Conservation (phyloP, 2,113 vertebrate genomes). For the Trichomycterus rosablanca region DNA sequence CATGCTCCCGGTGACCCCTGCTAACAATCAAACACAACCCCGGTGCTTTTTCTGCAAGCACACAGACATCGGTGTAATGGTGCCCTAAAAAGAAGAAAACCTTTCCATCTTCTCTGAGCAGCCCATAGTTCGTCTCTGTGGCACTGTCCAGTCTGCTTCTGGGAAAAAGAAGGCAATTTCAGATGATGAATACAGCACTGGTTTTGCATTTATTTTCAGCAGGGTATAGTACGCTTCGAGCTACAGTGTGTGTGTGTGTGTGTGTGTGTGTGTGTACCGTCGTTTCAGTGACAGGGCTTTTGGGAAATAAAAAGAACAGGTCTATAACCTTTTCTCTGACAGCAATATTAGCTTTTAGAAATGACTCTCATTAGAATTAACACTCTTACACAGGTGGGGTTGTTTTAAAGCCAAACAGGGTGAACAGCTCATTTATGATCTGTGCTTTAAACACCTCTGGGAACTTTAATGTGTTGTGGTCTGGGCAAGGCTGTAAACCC, state of each 20-base stretch:
- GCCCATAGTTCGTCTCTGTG: conserved; percentile 21
- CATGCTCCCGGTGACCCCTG: neutral
- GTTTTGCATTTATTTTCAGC: conserved; percentile 28
- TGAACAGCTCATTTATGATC: too few species aligned
- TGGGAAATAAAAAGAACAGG: too few species aligned
- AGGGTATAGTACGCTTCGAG: conserved; percentile 1
- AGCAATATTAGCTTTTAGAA: too few species aligned
- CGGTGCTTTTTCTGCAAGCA: neutral
- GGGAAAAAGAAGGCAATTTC: conserved; percentile 33
- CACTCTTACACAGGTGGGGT: too few species aligned
- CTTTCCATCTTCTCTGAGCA: conserved; percentile 12
- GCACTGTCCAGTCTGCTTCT: neutral
- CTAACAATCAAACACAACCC: conserved; percentile 30
- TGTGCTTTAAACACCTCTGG: too few species aligned
- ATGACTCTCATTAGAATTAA: too few species aligned
- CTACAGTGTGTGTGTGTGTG: neutral
- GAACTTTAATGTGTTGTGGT: too few species aligned
- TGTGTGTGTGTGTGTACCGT: neutral
- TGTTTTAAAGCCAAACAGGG: too few species aligned
- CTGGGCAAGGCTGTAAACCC: too few species aligned
- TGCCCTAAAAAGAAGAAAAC: conserved; percentile 27
- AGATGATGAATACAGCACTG: conserved; percentile 33
- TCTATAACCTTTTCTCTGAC: too few species aligned
- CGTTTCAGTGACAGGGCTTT: neutral
- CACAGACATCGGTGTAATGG: conserved; percentile 22